phyloP scores from a whole-genome alignment of 2,888 invertebrate species.

The Adelognathus sp. region DNA sequence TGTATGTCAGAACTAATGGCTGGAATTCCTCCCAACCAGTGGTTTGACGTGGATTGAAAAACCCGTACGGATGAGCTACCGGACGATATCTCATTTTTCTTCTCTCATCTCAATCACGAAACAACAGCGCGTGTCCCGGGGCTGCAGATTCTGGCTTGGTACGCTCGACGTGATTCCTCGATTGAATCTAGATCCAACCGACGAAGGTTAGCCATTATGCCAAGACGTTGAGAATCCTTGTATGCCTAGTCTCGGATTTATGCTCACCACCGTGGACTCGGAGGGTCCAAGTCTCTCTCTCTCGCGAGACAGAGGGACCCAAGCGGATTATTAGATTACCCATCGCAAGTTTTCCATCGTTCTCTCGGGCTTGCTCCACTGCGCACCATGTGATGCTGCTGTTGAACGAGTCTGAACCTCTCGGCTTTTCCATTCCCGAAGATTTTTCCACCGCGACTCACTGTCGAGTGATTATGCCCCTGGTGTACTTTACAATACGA shows the following conservation, averaged over 20 bases:
- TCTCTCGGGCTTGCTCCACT: constrained; percentile 18
- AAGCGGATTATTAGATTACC: constrained; percentile 54
- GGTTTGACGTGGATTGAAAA: background rate
- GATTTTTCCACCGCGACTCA: constrained; percentile 5
- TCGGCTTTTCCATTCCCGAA: background rate
- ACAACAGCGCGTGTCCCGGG: background rate
- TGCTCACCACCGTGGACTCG: constrained; percentile 9
- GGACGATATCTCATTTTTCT: background rate
- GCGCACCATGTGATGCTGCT: background rate
- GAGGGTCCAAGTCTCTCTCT: background rate
- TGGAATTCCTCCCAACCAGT: background rate
- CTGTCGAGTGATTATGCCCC: background rate
- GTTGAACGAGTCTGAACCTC: background rate
- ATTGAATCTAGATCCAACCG: constrained; percentile 48
- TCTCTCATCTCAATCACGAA: background rate
- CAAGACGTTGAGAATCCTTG: constrained; percentile 29
- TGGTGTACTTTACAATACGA: background rate
- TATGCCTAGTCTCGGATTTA: constrained; percentile 19
- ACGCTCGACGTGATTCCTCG: constrained; percentile 26
- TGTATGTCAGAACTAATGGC: background rate
- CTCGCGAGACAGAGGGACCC: constrained; percentile 18
- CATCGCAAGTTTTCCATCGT: constrained; percentile 28
- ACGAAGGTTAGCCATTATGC: constrained; percentile 46
- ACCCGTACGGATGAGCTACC: background rate
- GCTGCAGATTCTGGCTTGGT: background rate